Base-by-base conservation (phyloP, 2,888 invertebrate genomes). In the Agrenia bidenticulata region DNA sequence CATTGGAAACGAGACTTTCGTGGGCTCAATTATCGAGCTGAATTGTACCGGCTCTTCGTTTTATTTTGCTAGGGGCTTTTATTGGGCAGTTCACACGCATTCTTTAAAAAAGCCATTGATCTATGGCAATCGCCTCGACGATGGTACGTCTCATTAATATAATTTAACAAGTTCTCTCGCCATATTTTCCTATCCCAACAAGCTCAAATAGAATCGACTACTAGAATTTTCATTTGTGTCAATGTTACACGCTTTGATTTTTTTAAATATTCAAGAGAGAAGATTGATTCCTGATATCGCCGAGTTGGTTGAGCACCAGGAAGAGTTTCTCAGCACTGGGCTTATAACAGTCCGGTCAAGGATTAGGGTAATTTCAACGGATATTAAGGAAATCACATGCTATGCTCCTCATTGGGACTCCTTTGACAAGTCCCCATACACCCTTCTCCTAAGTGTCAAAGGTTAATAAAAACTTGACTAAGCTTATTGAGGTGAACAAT, bases 331-430 rank as follows among this genome's bases (percentile, higher is more conserved):
- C n/a, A 5, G 21, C n/a, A 17, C 11, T 19, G 57, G 57, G 39
- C 24, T 57, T 11, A 57, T 57, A 19, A 5, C 7, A 21, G 15
- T 57, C n/a, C 11, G 11, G 2, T 41, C 57, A 2, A 13, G 21
- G n/a, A 37, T 57, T 39, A 57, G 39, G 39, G 11, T 57, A n/a
- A 9, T 21, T 2, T 26, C 39, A 2, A 41, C 41, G 9, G 9
- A 39, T 7, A n/a, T 41, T 21, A 41, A 21, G 11, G 21, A 17
- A 37, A 57, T 57, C 19, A 17, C 24, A 7, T 59, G 59, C 42
- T 19, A n/a, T 21, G 59, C 59, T 21, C 59, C 59, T 2, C 45
- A 59, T 23, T 59, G 59, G 59, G 57, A 57, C n/a, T 54, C 54
- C n/a, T 27, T 54, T 27, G n/a, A 54, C 7, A 27, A 21, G n/a